A percentile compares a stretch with the other conserved stretches of the same genome.
Evolutionary conservation across 2,113 vertebrate genomes (phyloP).

Genomic region (Lathamus discolor): DNA sequence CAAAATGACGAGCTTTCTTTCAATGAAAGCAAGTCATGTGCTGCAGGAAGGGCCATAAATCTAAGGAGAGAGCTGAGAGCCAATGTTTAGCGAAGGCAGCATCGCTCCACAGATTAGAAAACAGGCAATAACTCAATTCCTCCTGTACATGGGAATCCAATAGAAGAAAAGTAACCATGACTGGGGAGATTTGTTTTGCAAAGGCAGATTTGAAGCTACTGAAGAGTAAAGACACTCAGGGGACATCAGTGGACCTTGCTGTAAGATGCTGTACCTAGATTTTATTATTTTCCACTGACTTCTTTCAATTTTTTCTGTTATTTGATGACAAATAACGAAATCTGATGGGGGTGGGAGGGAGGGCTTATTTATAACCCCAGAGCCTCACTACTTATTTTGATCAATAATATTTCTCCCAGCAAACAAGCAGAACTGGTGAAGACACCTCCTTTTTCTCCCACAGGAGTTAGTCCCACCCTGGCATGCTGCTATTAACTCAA

Average conservation of each 20-base stretch:
- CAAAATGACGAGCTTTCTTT: not conserved
- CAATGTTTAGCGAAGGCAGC: not conserved
- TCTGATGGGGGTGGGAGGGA: not conserved
- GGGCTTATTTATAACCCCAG: not conserved
- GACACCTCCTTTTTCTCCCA: not conserved
- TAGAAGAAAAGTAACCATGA: not conserved
- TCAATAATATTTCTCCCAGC: not conserved
- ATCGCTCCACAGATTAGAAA: not conserved
- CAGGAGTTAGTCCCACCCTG: not conserved
- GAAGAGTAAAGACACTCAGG: not conserved
- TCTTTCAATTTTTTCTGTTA: not conserved
- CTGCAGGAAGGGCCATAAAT: not conserved
- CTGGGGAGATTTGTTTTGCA: not conserved
- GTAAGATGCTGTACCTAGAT: not conserved
- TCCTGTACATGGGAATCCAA: not conserved
- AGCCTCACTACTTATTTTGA: not conserved
- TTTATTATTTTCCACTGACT: not conserved
- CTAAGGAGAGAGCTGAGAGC: not conserved
- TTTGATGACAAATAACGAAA: not conserved
- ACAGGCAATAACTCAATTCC: not conserved
- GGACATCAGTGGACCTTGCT: not conserved
- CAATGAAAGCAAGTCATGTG: not conserved
- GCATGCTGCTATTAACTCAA: accelerated
- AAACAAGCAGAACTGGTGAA: not conserved
- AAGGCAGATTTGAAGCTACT: not conserved